Evolutionary conservation across 2,797 vertebrate genomes (phyloP), one percentile per base, ranked within the genome.

Genomic region (Triplophysa yarkandensis): DNA sequence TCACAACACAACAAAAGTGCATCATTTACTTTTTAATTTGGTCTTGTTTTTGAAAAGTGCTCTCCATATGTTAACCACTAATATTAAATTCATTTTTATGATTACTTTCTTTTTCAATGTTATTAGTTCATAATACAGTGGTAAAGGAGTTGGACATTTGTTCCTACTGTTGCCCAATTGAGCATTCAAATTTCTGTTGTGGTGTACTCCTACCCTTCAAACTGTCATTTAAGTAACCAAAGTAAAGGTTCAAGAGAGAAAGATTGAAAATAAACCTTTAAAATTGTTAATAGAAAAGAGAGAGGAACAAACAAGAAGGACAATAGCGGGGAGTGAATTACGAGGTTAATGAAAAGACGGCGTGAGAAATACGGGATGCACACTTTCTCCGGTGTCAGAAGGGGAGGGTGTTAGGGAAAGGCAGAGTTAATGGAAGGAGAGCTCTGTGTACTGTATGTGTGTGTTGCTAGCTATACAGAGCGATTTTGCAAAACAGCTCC

Each of bases 401-500:
- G 78, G 64, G 27, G 71, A 77, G 76, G 69, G n/a, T 67, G 73
- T 70, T 70, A 76, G 52, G 52, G 68, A 71, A 70, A 76, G 52
- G 63, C 68, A 79, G 79, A 66, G 77, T 77, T 77, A 81, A 82
- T 82, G 76, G 78, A 61, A 76, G 80, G 76, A 76, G 71, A 78
- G 39, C 44, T 28, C 32, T 74, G 41, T 66, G n/a, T 61, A 70
- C n/a, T n/a, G n/a, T 70, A 69, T 71, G 76, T 76, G 55, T 76
- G 76, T 71, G 60, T 77, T 74, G 58, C 32, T 9, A 28, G 66
- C 68, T 28, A 52, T 58, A 50, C 55, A 48, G 70, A 71, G 77
- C 72, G 79, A 74, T 83, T 76, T 79, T 71, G 76, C 70, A 68
- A 81, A 83, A 83, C 54, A 73, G 71, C 76, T 71, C 81, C 79